These are phyloP conservation scores for Xylocampa areola DNA, from an alignment of 2,888 invertebrate species.

Conservation along the genomic window DNA sequence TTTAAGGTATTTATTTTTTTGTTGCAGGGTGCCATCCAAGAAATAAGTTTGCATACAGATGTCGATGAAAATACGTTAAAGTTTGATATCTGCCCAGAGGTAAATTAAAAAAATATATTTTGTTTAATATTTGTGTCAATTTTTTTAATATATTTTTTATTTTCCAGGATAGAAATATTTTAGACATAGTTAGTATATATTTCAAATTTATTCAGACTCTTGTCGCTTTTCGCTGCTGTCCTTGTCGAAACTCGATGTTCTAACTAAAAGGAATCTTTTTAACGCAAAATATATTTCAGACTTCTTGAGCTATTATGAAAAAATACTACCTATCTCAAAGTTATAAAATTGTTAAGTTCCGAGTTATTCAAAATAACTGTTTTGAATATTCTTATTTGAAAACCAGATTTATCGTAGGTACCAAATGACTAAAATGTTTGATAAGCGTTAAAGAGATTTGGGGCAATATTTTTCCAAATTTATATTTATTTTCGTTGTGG, in stretches of 20 bases:
- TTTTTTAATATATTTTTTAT: constrained; percentile 58
- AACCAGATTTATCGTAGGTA: too few species aligned
- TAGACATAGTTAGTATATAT: constrained; percentile 75
- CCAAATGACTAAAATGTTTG: background rate
- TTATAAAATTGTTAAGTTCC: too few species aligned
- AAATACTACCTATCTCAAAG: too few species aligned
- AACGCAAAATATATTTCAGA: constrained; percentile 25
- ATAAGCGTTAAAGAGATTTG: constrained; percentile 39
- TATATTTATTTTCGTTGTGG: constrained; percentile 25
- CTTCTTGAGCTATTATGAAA: constrained; percentile 2
- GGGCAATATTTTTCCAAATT: constrained; percentile 33
- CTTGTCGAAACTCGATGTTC: constrained; percentile 42
- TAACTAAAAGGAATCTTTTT: constrained; percentile 49
- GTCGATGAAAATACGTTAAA: constrained; percentile 36
- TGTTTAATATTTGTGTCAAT: constrained; percentile 18
- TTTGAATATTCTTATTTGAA: too few species aligned
- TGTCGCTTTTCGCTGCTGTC: constrained; percentile 63
- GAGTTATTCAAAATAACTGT: too few species aligned
- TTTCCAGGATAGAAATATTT: constrained; percentile 72
- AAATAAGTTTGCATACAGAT: constrained; percentile 65
- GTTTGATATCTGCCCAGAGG: constrained; percentile 60
- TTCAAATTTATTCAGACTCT: constrained; percentile 47
- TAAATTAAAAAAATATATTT: constrained; percentile 58
- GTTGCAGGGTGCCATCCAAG: constrained; percentile 76
- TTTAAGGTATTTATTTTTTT: constrained; percentile 39